Evolutionary conservation across 2,888 invertebrate species (phyloP).

Genomic region (Pogonocherus hispidulus): DNA sequence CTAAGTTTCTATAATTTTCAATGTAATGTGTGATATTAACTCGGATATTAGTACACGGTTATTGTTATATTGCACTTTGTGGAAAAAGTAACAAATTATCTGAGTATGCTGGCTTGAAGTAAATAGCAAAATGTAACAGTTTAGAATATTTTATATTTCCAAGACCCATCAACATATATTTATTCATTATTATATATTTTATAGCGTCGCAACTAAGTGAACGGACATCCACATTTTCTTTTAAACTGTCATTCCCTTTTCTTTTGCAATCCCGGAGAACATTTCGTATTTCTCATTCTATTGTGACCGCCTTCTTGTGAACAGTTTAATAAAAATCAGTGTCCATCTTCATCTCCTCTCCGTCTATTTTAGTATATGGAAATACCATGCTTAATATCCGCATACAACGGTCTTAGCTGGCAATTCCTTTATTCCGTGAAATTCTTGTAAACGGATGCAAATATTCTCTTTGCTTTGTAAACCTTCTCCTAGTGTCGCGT

Average conservation of each 20-base stretch:
- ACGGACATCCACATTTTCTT: background rate
- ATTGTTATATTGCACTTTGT: no score
- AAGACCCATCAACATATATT: no score
- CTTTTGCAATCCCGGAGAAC: background rate
- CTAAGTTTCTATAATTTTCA: no score
- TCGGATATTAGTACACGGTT: no score
- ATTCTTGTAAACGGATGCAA: background rate
- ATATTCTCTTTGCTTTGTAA: background rate
- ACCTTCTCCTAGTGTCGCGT: no score
- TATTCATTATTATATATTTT: no score
- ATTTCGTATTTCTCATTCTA: conserved; percentile 14
- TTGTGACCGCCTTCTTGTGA: conserved; percentile 7
- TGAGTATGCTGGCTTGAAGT: no score
- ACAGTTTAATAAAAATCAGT: conserved; percentile 22
- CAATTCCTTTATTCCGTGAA: conserved; percentile 7
- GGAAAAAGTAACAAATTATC: no score
- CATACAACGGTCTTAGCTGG: background rate
- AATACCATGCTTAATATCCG: conserved; percentile 14
- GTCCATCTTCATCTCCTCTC: conserved; percentile 17
- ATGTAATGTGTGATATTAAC: no score
- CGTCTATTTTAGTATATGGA: background rate
- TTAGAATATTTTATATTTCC: no score
- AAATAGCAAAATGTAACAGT: no score
- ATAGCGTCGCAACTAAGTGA: background rate
- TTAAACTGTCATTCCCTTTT: conserved; percentile 8